A percentile compares a stretch with the other conserved stretches of the same genome.
phyloP scores from a whole-genome alignment of 2,797 vertebrate species.

The Nothura maculosa region DNA sequence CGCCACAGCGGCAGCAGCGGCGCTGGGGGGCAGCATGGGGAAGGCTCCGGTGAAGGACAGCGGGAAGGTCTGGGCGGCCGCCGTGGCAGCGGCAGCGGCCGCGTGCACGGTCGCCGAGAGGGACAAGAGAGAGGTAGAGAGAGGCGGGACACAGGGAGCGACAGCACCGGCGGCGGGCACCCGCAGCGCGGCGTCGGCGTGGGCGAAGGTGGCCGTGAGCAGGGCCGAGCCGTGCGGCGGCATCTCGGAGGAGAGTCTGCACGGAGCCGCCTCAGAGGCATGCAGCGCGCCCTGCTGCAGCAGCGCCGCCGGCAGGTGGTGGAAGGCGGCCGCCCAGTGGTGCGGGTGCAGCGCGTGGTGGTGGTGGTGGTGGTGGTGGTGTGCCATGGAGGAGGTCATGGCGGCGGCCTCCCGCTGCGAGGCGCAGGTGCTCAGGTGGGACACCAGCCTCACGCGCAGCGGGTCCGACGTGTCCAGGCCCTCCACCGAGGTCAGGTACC shows the following conservation, averaged over 20 bases:
- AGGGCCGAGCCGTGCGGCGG: constrained; percentile 80
- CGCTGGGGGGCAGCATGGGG: constrained; percentile 85
- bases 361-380: constrained; percentile 79
- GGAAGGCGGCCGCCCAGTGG: constrained; percentile 89
- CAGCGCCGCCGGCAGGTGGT: constrained; percentile 85
- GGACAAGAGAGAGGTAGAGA: constrained; percentile 88
- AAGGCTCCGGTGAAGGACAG: constrained; percentile 86
- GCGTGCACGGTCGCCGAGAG: constrained; percentile 91
- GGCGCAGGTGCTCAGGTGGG: constrained; percentile 92
- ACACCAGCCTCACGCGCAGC: constrained; percentile 88
- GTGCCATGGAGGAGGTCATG: constrained; percentile 86
- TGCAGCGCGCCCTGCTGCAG: constrained; percentile 85
- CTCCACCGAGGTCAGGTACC: constrained; percentile 91
- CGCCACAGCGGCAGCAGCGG: constrained; percentile 77
- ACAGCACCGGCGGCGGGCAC: constrained; percentile 81
- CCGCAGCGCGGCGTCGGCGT: constrained; percentile 84
- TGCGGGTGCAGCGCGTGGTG: constrained; percentile 84
- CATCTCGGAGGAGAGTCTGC: constrained; percentile 81
- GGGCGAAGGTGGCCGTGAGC: constrained; percentile 86
- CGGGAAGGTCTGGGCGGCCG: constrained; percentile 88
- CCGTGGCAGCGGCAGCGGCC: constrained; percentile 83
- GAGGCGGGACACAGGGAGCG: constrained; percentile 82
- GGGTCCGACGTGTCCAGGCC: constrained; percentile 91
- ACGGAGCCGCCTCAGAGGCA: constrained; percentile 74
- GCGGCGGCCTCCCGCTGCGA: constrained; percentile 89